Base-by-base conservation (phyloP, 2,888 invertebrate genomes). In the Frankliniella intonsa region DNA sequence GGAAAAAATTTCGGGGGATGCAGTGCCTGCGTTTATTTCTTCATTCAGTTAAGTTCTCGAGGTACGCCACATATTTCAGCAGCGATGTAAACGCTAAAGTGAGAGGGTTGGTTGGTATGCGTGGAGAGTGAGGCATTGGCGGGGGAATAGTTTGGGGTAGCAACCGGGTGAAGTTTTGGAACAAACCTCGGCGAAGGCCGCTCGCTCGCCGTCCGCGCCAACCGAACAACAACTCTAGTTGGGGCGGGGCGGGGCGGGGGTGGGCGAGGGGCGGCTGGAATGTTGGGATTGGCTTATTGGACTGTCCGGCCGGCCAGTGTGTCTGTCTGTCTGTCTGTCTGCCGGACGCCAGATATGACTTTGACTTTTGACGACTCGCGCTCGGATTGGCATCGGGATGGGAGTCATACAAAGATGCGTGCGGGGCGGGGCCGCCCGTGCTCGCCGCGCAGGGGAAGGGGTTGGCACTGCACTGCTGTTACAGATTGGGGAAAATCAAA, bases 341-440 rank as follows among this genome's bases (percentile, higher is more conserved):
- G 55, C 55, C 55, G 38, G 38, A 38, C 38, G 38, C 38, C 38
- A 22, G 69, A 76, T 76, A 76, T 76, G 69, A 76, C 69, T 76
- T 76, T 22, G 69, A 22, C 69, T 76, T 76, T 76, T 76, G 69
- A 76, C 69, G 69, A 76, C 69, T 76, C 69, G 69, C 69, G 69
- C 69, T 76, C 10, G 69, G 69, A 76, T 76, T 76, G 69, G 69
- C 69, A 76, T 76, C 69, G 38, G 38, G 38, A 38, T 38, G 38
- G 38, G 38, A 38, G 38, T 76, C 62, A 62, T 62, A 62, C 62
- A 62, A 62, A 62, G 62, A 62, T 62, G 62, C 55, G 55, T 12
- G 55, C 5, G 14, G 14, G 14, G 14, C 55, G 14, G 8, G 8
- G 2, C 38, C 38, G 38, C 3, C 55, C 55, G 55, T 55, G 55